A percentile compares a stretch with the other conserved stretches of the same genome.
These are phyloP conservation scores for Isoperla grammatica DNA, from an alignment of 2,888 invertebrate species.

Conservation along the genomic window DNA sequence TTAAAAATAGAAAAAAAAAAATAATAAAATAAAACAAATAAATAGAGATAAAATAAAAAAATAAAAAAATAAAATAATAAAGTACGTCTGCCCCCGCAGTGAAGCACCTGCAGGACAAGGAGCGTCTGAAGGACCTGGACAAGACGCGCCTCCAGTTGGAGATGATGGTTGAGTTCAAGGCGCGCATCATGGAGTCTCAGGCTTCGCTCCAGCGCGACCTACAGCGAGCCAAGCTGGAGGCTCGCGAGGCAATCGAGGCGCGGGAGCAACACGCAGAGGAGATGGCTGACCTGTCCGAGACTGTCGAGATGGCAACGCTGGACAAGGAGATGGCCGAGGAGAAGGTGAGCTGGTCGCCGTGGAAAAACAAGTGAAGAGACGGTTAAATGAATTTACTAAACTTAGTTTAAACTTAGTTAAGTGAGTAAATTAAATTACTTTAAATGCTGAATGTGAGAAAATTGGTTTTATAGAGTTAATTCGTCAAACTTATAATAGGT, in stretches of 20 bases:
- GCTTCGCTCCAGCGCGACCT: slow-evolving; percentile 82
- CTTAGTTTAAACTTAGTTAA: neutral
- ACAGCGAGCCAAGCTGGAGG: slow-evolving; percentile 79
- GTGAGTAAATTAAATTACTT: neutral
- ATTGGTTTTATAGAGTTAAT: neutral
- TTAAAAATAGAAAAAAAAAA: too few species aligned
- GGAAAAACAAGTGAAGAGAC: too few species aligned
- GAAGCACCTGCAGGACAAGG: slow-evolving; percentile 85
- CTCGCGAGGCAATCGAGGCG: slow-evolving; percentile 83
- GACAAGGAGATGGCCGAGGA: slow-evolving; percentile 99
- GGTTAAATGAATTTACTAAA: too few species aligned
- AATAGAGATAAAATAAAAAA: too few species aligned
- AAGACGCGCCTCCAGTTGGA: slow-evolving; percentile 85
- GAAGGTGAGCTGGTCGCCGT: too few species aligned
- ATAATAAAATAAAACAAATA: too few species aligned
- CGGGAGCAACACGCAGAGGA: slow-evolving; percentile 87
- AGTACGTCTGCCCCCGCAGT: slow-evolving; percentile 39
- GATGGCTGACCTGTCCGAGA: slow-evolving; percentile 87
- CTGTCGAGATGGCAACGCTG: slow-evolving; percentile 94
- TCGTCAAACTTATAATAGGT: too few species aligned
- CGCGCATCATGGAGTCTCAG: slow-evolving; percentile 86
- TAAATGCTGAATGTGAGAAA: too few species aligned
- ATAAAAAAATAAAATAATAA: too few species aligned
- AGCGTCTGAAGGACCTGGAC: slow-evolving; percentile 86
- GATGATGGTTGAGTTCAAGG: slow-evolving; percentile 89